Conservation (phyloP, 2,113 vertebrate genomes). For the Calidris pygmaea region DNA sequence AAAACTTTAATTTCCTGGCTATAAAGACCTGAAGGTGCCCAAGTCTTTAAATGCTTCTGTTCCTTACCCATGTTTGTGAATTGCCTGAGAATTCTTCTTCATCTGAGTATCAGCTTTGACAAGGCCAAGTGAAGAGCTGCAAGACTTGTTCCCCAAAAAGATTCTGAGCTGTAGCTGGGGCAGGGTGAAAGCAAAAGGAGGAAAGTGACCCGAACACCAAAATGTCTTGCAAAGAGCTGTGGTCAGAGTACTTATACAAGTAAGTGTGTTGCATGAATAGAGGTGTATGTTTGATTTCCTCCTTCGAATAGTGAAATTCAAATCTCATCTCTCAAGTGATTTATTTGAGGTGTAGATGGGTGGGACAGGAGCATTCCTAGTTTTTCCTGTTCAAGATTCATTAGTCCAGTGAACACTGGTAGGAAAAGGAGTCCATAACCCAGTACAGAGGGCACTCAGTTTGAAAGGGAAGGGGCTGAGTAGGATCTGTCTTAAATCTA, state of each 20-base stretch:
- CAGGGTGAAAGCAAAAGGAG: background rate
- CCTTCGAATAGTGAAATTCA: background rate
- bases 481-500: background rate
- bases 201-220: background rate
- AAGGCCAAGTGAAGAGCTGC: background rate
- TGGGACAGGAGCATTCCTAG: background rate
- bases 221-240: background rate
- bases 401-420: background rate
- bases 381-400: background rate
- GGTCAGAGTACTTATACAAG: background rate
- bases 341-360: background rate
- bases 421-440: background rate
- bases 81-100: background rate
- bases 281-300: background rate
- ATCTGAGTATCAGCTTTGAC: background rate
- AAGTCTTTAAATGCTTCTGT: background rate
- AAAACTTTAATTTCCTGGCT: background rate
- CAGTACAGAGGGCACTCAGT: background rate
- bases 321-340: background rate
- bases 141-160: background rate
- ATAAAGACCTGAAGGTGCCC: background rate
- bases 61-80: background rate
- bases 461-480: background rate
- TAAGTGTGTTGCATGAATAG: background rate
- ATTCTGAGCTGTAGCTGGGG: background rate